Base-by-base conservation (phyloP, 2,797 vertebrate genomes). In the Lophius americanus region DNA sequence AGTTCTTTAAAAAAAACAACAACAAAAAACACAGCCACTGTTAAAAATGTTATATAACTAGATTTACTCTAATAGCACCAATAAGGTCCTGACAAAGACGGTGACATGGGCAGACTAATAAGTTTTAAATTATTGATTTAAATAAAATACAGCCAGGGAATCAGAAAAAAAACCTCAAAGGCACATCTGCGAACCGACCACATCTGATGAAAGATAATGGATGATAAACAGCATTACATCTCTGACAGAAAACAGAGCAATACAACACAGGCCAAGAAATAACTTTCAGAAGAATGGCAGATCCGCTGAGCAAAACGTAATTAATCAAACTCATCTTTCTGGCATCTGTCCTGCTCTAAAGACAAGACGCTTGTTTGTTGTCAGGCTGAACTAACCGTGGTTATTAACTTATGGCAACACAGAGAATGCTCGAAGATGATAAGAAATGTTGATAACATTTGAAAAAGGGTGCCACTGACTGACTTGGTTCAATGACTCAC, bases 51-150 rank as follows among this genome's bases (percentile, higher is more conserved):
- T 62, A 23, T 36, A 71, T 61, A 3, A 69, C 52, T 54, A 64
- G 55, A 67, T 72, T 71, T 49, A 62, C 54, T 60, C 39, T 69
- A 77, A 83, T 84, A 68, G 64, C 62, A 60, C 70, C 77, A 75
- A 82, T 83, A 66, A 79, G 46, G 55, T 64, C 35, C 62, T 59
- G 60, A 80, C 55, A 78, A 78, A 85, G 69, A 81, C 63, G 80
- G 64, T 58, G 36, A 64, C 57, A 56, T 41, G 35, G 64, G 13
- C 49, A 55, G 23, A 66, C 76, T 68, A 72, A 76, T 23, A 9
- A 64, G 1, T 65, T 76, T 76, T 55, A 48, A 46, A 62, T 75
- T 51, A 33, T 76, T 55, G 44, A 46, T 60, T 75, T 51, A 33
- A 58, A 38, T 60, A 64, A 58, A 69, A 70, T 41, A 43, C 54